A percentile compares a stretch with the other conserved stretches of the same genome.
These are phyloP conservation scores for Lophochroa leadbeateri DNA, from an alignment of 2,113 vertebrate genomes.

Conservation along the genomic window DNA sequence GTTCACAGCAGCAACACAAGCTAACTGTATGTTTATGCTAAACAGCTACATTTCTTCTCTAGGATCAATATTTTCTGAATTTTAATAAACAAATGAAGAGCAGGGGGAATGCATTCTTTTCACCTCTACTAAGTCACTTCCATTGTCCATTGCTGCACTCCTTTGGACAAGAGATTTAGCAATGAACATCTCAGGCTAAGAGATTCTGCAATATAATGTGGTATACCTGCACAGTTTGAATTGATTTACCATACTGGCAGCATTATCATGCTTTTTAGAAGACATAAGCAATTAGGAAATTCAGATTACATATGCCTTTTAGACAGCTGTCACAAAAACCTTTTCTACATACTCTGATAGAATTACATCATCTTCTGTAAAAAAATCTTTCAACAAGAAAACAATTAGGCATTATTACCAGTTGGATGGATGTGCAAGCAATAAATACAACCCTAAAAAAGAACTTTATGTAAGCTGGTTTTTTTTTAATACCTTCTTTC, in stretches of 20 bases:
- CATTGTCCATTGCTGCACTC: neutral
- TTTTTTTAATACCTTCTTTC: neutral
- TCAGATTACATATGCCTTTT: neutral
- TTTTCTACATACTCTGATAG: neutral
- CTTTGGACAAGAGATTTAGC: neutral
- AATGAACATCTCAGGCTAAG: neutral
- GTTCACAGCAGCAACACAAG: neutral
- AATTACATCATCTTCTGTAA: neutral
- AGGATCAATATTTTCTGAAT: neutral
- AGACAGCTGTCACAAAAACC: neutral
- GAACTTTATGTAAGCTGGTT: too few relatives aligned
- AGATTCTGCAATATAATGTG: neutral
- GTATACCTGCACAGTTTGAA: neutral
- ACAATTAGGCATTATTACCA: neutral
- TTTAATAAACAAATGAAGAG: neutral
- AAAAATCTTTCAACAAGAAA: neutral
- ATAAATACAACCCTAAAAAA: neutral
- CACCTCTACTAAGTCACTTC: neutral
- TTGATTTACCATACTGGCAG: neutral
- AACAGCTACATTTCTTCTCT: neutral
- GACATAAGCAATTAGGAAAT: neutral
- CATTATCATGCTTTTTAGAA: rapidly evolving
- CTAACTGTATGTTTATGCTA: neutral
- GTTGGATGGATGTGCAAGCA: neutral
- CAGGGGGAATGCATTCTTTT: neutral